phyloP scores from a whole-genome alignment of 2,113 vertebrate species.

The Ageneiosus marmoratus region DNA sequence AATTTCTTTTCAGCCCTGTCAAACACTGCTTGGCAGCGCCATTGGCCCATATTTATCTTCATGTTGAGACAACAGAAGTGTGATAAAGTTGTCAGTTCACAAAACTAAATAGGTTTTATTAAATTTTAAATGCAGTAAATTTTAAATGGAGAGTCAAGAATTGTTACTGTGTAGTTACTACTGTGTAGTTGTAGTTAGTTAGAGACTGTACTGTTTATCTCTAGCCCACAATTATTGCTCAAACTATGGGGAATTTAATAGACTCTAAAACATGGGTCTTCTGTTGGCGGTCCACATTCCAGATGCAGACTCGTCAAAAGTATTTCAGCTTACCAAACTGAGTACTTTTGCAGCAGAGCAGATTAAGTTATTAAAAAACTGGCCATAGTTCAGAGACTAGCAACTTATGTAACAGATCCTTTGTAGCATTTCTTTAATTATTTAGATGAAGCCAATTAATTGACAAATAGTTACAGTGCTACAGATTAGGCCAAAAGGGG shows the following conservation, averaged over 20 bases:
- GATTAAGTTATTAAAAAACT: not conserved
- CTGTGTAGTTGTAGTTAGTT: not conserved
- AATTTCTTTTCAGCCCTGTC: not conserved
- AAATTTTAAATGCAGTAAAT: not conserved
- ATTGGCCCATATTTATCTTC: not conserved
- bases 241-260: not conserved
- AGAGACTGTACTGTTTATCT: not conserved
- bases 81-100: not conserved
- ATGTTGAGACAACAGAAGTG: not conserved
- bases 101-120: not conserved
- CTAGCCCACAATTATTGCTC: too few species aligned
- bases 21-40: not conserved
- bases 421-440: not conserved
- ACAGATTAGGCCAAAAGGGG: not conserved
- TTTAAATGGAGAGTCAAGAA: not conserved
- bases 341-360: not conserved
- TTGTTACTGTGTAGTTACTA: not conserved
- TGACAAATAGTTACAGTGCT: not conserved
- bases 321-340: not conserved
- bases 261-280: not conserved
- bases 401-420: not conserved
- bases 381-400: not conserved
- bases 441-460: not conserved
- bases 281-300: not conserved
- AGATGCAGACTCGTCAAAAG: not conserved